Evolutionary conservation across 2,113 vertebrate species (phyloP).

Genomic region (Perccottus glenii): DNA sequence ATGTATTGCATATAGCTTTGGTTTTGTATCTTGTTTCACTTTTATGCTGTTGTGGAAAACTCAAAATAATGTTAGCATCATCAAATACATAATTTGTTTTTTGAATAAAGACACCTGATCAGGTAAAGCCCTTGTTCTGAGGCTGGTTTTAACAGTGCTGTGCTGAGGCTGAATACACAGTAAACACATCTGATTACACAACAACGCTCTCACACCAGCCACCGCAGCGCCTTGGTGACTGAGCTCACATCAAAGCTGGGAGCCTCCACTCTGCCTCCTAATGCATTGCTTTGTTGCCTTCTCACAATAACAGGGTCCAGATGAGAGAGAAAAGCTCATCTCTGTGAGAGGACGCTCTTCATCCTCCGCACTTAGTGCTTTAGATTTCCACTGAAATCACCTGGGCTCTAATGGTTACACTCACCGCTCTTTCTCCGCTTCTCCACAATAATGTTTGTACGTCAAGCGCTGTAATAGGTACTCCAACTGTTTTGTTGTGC

Average conservation of each 20-base stretch:
- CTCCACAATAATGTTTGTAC: constrained; percentile 54
- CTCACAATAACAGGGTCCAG: constrained; percentile 81
- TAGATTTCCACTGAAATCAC: constrained; percentile 81
- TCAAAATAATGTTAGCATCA: constrained; percentile 9
- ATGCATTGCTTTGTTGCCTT: constrained; percentile 80
- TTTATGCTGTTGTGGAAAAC: constrained; percentile 16
- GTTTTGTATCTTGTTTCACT: constrained; percentile 5
- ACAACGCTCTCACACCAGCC: constrained; percentile 68
- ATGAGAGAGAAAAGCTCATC: constrained; percentile 76
- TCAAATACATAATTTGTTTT: constrained; percentile 46
- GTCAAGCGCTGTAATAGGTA: constrained; percentile 43
- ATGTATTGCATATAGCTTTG: background rate
- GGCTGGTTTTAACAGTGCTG: constrained; percentile 70
- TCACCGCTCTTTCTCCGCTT: constrained; percentile 51
- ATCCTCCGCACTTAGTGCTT: constrained; percentile 77
- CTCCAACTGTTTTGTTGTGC: constrained; percentile 49
- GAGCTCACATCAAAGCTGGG: constrained; percentile 80
- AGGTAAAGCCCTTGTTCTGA: constrained; percentile 52
- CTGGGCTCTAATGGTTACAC: constrained; percentile 73
- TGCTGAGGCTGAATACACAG: constrained; percentile 69
- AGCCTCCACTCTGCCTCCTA: constrained; percentile 74
- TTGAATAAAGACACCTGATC: constrained; percentile 53
- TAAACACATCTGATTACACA: constrained; percentile 79
- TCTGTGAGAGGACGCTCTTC: constrained; percentile 71
- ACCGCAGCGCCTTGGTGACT: constrained; percentile 71